phyloP scores from a whole-genome alignment of 2,888 invertebrate species.

The Eristalis tenax region DNA sequence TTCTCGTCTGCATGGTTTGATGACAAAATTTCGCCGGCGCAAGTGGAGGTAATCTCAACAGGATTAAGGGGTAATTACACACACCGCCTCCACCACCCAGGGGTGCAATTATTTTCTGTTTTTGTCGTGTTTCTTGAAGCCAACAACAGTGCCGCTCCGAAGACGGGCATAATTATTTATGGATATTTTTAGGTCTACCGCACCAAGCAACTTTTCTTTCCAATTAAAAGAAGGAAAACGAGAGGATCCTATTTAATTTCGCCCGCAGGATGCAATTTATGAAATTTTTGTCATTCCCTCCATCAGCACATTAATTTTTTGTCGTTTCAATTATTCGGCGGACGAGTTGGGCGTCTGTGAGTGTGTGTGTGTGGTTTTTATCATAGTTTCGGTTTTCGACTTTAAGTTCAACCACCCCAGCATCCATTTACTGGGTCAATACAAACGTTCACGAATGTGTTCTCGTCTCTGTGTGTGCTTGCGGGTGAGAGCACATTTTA shows the following conservation, averaged over 20 bases:
- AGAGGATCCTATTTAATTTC: slow-evolving; percentile 36
- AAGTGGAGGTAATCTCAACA: slow-evolving; percentile 69
- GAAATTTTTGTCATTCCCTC: slow-evolving; percentile 39
- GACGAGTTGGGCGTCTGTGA: slow-evolving; percentile 18
- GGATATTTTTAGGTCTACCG: slow-evolving; percentile 52
- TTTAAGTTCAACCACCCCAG: slow-evolving; percentile 57
- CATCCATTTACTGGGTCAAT: slow-evolving; percentile 50
- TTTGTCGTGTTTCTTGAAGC: background rate
- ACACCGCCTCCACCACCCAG: slow-evolving; percentile 29
- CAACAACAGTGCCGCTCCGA: background rate
- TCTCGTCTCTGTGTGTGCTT: background rate
- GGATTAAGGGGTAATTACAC: slow-evolving; percentile 71
- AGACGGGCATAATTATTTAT: slow-evolving; percentile 44
- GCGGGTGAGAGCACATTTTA: background rate
- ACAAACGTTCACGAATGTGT: background rate
- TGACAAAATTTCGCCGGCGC: slow-evolving; percentile 58
- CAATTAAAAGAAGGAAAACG: slow-evolving; percentile 56
- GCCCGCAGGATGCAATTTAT: slow-evolving; percentile 67
- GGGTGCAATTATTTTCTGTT: slow-evolving; percentile 21
- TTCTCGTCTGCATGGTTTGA: slow-evolving; percentile 56
- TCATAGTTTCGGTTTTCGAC: slow-evolving; percentile 2
- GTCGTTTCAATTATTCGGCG: slow-evolving; percentile 55
- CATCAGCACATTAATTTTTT: slow-evolving; percentile 46
- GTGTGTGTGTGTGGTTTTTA: background rate
- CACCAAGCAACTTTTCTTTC: slow-evolving; percentile 26